Conservation (phyloP, 1,140 invertebrate genomes). For the Anoplophora glabripennis region DNA sequence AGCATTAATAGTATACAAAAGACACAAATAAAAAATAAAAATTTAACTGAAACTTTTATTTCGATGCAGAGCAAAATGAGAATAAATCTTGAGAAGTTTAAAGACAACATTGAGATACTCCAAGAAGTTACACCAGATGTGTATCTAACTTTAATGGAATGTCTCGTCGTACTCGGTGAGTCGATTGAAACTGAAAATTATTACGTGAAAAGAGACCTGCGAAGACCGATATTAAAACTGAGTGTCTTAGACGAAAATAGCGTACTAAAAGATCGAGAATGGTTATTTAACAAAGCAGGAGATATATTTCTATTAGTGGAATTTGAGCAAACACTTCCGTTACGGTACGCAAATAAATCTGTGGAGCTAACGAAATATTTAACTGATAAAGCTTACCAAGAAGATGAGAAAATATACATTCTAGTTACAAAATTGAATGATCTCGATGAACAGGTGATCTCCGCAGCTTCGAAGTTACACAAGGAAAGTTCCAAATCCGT, state of each 20-base stretch:
- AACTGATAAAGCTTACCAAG: neutral
- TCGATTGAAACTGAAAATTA: neutral
- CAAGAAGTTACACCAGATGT: neutral
- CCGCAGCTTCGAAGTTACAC: neutral
- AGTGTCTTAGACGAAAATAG: neutral
- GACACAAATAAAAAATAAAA: neutral
- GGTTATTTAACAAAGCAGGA: neutral
- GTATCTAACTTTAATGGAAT: neutral
- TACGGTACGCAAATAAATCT: neutral
- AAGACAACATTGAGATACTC: neutral
- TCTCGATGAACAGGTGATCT: neutral
- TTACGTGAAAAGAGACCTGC: neutral
- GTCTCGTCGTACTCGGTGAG: neutral
- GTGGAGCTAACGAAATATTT: neutral
- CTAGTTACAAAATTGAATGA: neutral
- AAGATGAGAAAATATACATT: conserved; percentile 2
- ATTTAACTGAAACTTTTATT: neutral
- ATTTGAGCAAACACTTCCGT: neutral
- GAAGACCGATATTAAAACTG: neutral
- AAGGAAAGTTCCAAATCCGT: neutral
- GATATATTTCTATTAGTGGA: neutral
- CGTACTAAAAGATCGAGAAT: neutral
- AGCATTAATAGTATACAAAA: neutral
- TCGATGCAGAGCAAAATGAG: neutral
- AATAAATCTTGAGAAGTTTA: neutral